These are phyloP conservation scores for Helicorthomorpha holstii DNA, from an alignment of 1,140 invertebrate genomes.

Conservation along the genomic window DNA sequence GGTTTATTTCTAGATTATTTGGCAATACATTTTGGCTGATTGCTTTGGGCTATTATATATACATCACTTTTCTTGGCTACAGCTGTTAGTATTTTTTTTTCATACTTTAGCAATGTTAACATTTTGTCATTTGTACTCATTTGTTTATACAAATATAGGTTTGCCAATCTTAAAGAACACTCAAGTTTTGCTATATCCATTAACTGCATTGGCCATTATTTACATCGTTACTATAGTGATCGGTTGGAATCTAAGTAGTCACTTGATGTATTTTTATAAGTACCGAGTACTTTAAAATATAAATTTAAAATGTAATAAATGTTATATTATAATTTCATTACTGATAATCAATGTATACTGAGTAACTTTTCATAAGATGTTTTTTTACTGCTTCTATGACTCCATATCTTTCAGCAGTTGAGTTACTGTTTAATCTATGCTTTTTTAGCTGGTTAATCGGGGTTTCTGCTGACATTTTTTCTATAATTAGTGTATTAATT, in stretches of 20 bases:
- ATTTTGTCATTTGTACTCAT: conserved; percentile 17
- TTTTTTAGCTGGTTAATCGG: too few species aligned
- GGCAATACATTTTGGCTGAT: conserved; percentile 91
- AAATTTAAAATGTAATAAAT: too few species aligned
- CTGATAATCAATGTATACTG: too few species aligned
- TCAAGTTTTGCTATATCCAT: conserved; percentile 65
- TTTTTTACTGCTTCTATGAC: too few species aligned
- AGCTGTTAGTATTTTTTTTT: conserved; percentile 50
- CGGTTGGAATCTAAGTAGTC: conserved; percentile 30
- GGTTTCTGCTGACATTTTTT: too few species aligned
- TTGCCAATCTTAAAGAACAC: conserved; percentile 80
- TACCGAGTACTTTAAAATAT: conserved; percentile 11
- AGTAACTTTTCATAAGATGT: too few species aligned
- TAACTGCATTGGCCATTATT: conserved; percentile 57
- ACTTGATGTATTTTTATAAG: conserved; percentile 2
- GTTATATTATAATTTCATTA: too few species aligned
- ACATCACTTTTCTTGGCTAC: conserved; percentile 96
- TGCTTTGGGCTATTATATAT: conserved; percentile 80
- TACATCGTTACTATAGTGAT: conserved; percentile 57
- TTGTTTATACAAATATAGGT: conserved; percentile 38
- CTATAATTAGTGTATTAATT: too few species aligned
- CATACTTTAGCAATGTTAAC: neutral
- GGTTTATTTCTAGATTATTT: conserved; percentile 59
- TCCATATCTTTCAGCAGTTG: too few species aligned
- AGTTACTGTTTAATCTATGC: too few species aligned